Evolutionary conservation across 2,888 invertebrate genomes (phyloP).

Genomic region (Hylaea fasciaria): DNA sequence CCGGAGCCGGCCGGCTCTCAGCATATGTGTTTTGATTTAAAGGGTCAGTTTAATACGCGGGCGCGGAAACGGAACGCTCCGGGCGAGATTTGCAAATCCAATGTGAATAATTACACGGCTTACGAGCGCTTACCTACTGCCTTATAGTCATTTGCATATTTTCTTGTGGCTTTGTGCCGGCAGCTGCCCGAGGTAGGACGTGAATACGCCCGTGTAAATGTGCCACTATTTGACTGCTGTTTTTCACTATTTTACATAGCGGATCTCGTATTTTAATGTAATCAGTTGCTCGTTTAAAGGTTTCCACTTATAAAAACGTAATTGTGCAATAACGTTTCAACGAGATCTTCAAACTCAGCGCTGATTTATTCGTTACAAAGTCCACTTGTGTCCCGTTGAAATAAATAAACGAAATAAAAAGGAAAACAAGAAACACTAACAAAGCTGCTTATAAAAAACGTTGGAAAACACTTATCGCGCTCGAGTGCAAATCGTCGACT

Average conservation of each 20-base stretch:
- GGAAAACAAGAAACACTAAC: conserved; percentile 70
- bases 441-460: conserved; percentile 80
- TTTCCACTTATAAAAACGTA: background rate
- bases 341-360: conserved; percentile 26
- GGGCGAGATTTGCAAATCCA: conserved; percentile 82
- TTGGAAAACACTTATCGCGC: conserved; percentile 82
- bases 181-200: conserved; percentile 57
- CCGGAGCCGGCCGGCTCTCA: conserved; percentile 77
- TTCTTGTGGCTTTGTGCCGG: conserved; percentile 77
- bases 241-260: background rate
- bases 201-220: conserved; percentile 52
- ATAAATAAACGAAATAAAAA: conserved; percentile 54
- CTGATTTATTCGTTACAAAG: conserved; percentile 22
- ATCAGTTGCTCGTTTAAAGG: background rate
- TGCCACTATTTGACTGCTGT: conserved; percentile 21
- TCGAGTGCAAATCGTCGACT: conserved; percentile 82
- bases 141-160: conserved; percentile 84
- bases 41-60: conserved; percentile 81
- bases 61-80: conserved; percentile 77
- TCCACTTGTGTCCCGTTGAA: conserved; percentile 46
- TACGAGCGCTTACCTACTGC: conserved; percentile 83
- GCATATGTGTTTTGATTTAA: conserved; percentile 85
- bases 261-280: background rate
- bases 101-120: conserved; percentile 85
- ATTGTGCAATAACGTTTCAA: conserved; percentile 25